Evolutionary conservation across 2,113 vertebrate genomes (phyloP), one percentile per base, ranked within the genome.

Genomic region (Sprattus sprattus): DNA sequence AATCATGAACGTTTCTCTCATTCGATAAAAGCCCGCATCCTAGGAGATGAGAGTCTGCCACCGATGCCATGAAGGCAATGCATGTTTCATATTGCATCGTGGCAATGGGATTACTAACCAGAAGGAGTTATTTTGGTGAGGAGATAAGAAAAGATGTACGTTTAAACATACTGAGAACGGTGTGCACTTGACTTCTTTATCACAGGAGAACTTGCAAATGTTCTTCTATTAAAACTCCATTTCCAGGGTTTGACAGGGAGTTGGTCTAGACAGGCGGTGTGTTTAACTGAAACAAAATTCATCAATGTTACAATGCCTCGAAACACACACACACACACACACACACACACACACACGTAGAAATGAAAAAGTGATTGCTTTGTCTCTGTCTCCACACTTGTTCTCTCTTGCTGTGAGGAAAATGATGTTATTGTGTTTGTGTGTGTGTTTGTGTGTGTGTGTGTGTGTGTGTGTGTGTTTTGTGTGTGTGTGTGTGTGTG

Each of bases 191-290:
- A 44, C 71, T 18, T 32, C 28, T 11, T 78, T 78, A 44, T 32
- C 71, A 78, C 32, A 32, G 71, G 1, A 5, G 4, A 78, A 16
- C 71, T 78, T 13, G 32, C 71, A 78, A 78, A 78, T 78, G 71
- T 78, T 78, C 28, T 39, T 78, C 13, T 78, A 78, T 78, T 78
- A 78, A 78, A 78, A 78, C 71, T 78, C 71, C 64, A 71, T 78
- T 39, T 39, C 32, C 71, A 16, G 9, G 13, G 28, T 39, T 5
- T 75, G 71, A 78, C 71, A 78, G 71, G 13, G 15, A 39, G 9
- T 32, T 32, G 11, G 25, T 78, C 71, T 78, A 78, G 71, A 78
- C 71, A 78, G 64, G 64, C 7, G 8, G 7, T 25, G n/a, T 67
- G 64, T 25, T n/a, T 25, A n/a, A 67, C n/a, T 28, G 64, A 67